A percentile compares a stretch with the other conserved stretches of the same genome.
Evolutionary conservation across 2,888 invertebrate genomes (phyloP).

Genomic region (Netelia fuscicornis): DNA sequence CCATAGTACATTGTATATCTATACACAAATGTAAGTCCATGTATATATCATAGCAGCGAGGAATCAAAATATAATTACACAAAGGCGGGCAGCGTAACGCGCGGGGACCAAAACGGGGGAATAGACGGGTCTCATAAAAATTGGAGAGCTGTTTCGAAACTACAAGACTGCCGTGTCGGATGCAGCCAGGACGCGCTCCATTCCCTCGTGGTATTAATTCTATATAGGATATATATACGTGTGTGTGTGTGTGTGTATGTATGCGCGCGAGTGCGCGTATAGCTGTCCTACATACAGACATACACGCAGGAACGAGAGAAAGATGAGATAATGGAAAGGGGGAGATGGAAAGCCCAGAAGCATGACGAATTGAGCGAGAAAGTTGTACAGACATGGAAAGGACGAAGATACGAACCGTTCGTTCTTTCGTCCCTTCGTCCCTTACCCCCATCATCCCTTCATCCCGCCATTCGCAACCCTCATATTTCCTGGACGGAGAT

Average conservation of each 20-base stretch:
- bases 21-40: neutral
- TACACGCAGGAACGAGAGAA: conserved; percentile 21
- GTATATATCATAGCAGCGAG: conserved; percentile 62
- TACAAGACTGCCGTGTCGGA: conserved; percentile 83
- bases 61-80: conserved; percentile 83
- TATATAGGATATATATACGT: conserved; percentile 31
- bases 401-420: conserved; percentile 30
- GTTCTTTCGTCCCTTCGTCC: neutral
- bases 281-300: neutral
- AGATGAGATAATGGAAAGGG: conserved; percentile 51
- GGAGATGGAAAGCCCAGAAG: conserved; percentile 42
- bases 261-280: neutral
- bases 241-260: neutral
- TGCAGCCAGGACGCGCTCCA: conserved; percentile 74
- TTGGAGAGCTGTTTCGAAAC: conserved; percentile 84
- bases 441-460: neutral
- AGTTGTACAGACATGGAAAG: conserved; percentile 38
- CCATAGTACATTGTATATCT: conserved; percentile 1
- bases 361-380: conserved; percentile 64
- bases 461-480: neutral
- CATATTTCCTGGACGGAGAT: conserved; percentile 32
- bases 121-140: conserved; percentile 84
- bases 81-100: conserved; percentile 80
- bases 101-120: conserved; percentile 81
- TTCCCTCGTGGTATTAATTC: conserved; percentile 52